phyloP scores from a whole-genome alignment of 2,888 invertebrate genomes.

The Drosophila atroscutellata region DNA sequence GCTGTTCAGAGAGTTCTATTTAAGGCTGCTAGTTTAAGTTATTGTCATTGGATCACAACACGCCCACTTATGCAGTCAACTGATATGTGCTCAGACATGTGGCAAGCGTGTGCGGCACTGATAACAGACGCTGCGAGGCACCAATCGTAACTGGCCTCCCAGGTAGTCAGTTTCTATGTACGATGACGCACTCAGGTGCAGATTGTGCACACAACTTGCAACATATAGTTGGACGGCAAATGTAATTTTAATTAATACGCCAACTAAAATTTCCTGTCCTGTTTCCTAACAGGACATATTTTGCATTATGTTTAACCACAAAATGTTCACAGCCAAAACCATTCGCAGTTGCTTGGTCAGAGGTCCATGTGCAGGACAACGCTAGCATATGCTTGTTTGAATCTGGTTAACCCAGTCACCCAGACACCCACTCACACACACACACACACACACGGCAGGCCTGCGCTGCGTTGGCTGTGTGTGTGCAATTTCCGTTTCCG shows the following conservation, averaged over 20 bases:
- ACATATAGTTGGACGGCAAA: conserved; percentile 44
- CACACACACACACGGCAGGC: conserved; percentile 18
- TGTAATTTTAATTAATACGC: conserved; percentile 73
- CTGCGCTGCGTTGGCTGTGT: conserved; percentile 25
- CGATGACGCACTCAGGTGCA: conserved; percentile 24
- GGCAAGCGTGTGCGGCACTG: conserved; percentile 16
- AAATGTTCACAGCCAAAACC: conserved; percentile 65
- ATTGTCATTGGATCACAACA: conserved; percentile 12
- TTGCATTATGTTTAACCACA: conserved; percentile 57
- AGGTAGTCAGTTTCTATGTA: neutral
- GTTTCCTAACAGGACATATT: conserved; percentile 28
- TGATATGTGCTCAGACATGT: conserved; percentile 35
- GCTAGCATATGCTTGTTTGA: conserved; percentile 47
- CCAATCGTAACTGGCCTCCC: conserved; percentile 18
- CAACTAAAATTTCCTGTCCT: conserved; percentile 33
- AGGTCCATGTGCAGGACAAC: conserved; percentile 13
- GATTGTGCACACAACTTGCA: conserved; percentile 29
- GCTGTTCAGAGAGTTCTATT: neutral
- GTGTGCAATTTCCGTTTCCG: conserved; percentile 74
- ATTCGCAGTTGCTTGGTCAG: conserved; percentile 41
- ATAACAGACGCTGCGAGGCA: conserved; percentile 21
- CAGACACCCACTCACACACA: conserved; percentile 2
- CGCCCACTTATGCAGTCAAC: neutral
- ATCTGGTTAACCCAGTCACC: conserved; percentile 48
- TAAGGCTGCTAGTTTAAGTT: conserved; percentile 1